phyloP scores from a whole-genome alignment of 2,113 vertebrate genomes.

The Dipodomys merriami region DNA sequence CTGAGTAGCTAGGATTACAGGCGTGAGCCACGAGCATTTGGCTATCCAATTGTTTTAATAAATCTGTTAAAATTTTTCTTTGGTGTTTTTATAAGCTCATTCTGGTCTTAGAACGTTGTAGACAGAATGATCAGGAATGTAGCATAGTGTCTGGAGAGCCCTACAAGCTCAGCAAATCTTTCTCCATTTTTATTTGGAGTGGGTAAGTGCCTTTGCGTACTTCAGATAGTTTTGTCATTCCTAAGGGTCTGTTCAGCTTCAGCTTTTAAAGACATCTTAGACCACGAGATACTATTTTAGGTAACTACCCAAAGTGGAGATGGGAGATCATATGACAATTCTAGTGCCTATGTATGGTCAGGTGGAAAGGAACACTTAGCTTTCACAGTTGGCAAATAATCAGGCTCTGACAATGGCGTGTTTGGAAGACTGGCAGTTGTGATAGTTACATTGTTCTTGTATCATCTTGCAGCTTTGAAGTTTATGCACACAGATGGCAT shows the following conservation, averaged over 20 bases:
- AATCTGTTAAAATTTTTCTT: conserved; percentile 4
- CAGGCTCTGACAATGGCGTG: not conserved
- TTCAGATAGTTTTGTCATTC: not conserved
- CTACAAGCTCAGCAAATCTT: not conserved
- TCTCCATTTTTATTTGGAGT: not conserved
- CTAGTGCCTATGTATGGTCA: not conserved
- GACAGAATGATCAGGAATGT: not conserved
- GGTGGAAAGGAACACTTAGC: not conserved
- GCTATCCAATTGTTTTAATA: conserved; percentile 2
- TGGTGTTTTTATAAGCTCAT: not conserved
- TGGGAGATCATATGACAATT: conserved; percentile 30
- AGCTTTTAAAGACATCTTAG: not conserved
- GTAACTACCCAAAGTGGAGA: not conserved
- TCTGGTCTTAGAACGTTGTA: conserved; percentile 1
- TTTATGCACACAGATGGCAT: not conserved
- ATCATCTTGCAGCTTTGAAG: not conserved
- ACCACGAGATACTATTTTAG: not conserved
- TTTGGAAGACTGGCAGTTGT: conserved; percentile 12
- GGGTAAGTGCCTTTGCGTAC: conserved; percentile 2
- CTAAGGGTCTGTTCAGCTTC: not conserved
- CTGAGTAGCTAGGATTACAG: too few species aligned
- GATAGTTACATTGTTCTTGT: conserved; percentile 25
- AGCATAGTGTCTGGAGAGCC: not conserved
- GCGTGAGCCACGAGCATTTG: too few species aligned
- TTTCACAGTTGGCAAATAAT: conserved; percentile 9